These are phyloP conservation scores for Camelus bactrianus DNA, from an alignment of 2,113 vertebrate genomes.

Conservation along the genomic window DNA sequence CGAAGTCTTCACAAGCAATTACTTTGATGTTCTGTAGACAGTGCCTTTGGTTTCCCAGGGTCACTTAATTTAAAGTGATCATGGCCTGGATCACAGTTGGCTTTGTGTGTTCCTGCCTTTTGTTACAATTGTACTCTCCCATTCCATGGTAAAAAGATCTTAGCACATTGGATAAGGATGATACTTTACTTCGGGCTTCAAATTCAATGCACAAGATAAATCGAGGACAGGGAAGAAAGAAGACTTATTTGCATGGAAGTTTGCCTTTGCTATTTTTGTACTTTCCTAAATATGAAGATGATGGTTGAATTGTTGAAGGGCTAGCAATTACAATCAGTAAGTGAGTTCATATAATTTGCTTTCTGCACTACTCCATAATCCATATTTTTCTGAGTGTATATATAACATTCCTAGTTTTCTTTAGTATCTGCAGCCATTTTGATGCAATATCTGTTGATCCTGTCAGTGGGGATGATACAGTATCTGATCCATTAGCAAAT, in stretches of 20 bases:
- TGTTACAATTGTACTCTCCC: not conserved
- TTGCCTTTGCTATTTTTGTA: conserved; percentile 69
- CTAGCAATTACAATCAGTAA: conserved; percentile 76
- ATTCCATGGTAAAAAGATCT: not conserved
- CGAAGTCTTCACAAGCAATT: not conserved
- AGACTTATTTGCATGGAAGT: conserved; percentile 50
- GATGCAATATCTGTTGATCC: not conserved
- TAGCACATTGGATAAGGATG: not conserved
- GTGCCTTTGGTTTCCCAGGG: not conserved
- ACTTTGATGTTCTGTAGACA: not conserved
- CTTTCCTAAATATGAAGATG: conserved; percentile 67
- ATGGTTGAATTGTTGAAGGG: conserved; percentile 72
- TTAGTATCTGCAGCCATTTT: not conserved
- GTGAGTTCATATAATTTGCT: conserved; percentile 66
- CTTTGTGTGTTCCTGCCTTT: not conserved
- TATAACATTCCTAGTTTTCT: conserved; percentile 44
- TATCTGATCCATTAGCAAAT: not conserved
- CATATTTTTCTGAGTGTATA: conserved; percentile 57
- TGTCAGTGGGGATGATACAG: not conserved
- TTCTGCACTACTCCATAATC: conserved; percentile 51
- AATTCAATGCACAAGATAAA: conserved; percentile 60
- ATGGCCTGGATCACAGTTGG: not conserved
- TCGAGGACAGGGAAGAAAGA: conserved; percentile 25
- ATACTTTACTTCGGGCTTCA: conserved; percentile 1
- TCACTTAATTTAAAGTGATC: conserved; percentile 39